phyloP scores from a whole-genome alignment of 2,113 vertebrate genomes.

The Melanerpes formicivorus region DNA sequence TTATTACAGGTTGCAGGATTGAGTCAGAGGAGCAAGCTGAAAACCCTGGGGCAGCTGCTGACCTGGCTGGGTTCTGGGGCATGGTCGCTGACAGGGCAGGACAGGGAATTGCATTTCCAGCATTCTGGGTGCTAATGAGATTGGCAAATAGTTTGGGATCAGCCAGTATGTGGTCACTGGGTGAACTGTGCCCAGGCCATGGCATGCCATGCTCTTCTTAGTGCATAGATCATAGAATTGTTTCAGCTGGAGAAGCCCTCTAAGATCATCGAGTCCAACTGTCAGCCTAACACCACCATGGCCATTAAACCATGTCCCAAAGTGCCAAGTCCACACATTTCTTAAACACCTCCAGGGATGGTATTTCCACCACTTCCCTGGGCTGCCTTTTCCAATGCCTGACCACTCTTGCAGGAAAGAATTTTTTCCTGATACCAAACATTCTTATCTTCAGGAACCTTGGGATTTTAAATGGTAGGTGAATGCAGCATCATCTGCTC shows the following conservation, averaged over 20 bases:
- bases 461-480: neutral
- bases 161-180: fast-evolving
- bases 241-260: too few relatives aligned
- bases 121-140: fast-evolving
- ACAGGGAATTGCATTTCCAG: fast-evolving
- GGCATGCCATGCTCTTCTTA: neutral
- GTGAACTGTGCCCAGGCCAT: neutral
- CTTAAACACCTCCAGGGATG: too few relatives aligned
- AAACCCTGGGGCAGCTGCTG: neutral
- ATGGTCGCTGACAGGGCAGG: fast-evolving
- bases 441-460: neutral
- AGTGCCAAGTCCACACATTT: too few relatives aligned
- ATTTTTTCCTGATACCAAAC: too few relatives aligned
- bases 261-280: too few relatives aligned
- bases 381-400: too few relatives aligned
- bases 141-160: fast-evolving
- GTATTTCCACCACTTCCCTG: too few relatives aligned
- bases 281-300: too few relatives aligned
- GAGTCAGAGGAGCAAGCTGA: neutral
- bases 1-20: neutral
- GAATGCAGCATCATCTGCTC: neutral
- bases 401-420: too few relatives aligned
- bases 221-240: too few relatives aligned
- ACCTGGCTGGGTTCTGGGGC: neutral
- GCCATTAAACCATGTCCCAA: too few relatives aligned